Evolutionary conservation across 2,113 vertebrate genomes (phyloP), one percentile per base, ranked within the genome.

Genomic region (Microtus pennsylvanicus): DNA sequence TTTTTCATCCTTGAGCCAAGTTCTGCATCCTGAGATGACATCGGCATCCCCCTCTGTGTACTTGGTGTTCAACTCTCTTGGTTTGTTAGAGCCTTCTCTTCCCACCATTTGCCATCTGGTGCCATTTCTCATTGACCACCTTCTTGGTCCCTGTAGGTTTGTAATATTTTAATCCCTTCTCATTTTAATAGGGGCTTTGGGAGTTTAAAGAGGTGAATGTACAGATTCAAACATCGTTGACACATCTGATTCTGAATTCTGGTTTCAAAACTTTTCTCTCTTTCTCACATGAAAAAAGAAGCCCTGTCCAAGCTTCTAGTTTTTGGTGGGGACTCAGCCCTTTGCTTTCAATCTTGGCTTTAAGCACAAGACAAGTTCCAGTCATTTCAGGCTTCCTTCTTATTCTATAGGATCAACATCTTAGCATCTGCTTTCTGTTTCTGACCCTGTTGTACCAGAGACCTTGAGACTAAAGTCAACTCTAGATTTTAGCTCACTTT

Each of bases 91-190:
- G 45, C n/a, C 81, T 85, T 65, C 81, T 72, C 45, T 82, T 93
- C 24, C 65, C 24, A 24, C 52, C 80, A 93, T 86, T 67, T 33
- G 67, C 89, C 95, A 91, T 30, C 50, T 90, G 38, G n/a, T 94
- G 69, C 78, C 35, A 42, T 89, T 35, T 65, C 55, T 91, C 78
- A 74, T 91, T 67, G 65, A 69, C 83, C 13, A 24, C 88, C 92
- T 82, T 94, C 91, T 93, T 96, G 89, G 61, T 92, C 86, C 82
- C 95, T 86, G 81, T 86, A 47, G 67, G 24, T 94, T 96, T 94
- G 80, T 67, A 93, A 65, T 63, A 89, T 82, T 95, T 89, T 33
- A 96, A 89, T 83, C 83, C 61, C 91, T 47, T 96, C 42, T 91
- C 77, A 80, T 91, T 91, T 94, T 87, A 93, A 42, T 95, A 45